Evolutionary conservation across 2,797 vertebrate species (phyloP), one percentile per base, ranked within the genome.

Genomic region (Falco berigora): DNA sequence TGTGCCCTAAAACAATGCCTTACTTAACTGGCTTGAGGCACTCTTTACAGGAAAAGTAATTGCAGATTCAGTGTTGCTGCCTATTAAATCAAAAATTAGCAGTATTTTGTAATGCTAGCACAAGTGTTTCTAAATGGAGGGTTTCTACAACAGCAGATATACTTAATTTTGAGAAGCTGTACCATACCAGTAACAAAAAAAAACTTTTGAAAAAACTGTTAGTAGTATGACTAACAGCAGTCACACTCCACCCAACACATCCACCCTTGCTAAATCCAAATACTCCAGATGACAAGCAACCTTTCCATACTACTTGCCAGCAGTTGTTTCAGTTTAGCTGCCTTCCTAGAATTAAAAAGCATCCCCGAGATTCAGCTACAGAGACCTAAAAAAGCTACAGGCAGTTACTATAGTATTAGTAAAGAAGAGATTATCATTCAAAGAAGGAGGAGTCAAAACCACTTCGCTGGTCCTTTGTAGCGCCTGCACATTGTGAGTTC

Each of bases 211-310:
- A 94, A 90, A 94, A 86, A 49, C 30, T 84, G 76, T 75, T 86
- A 74, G 69, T 81, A 93, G 59, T 42, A 88, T 96, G 95, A 86
- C 91, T 97, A 97, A 97, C 32, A 91, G 72, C 82, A 86, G 88
- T 24, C 89, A 89, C 74, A 94, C 98, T 96, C 96, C 97, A 97
- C 96, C 97, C 96, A 92, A 84, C 49, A 76, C 64, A 93, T 89
- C 74, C 94, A 91, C 92, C 90, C 90, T 64, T 44, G 58, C 92
- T 92, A 80, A 85, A 79, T 75, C 63, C 50, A 86, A 95, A 90
- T 88, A 80, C 85, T 91, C 94, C 94, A 97, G 90, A 96, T 94
- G 95, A 95, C 94, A 93, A 95, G 96, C 90, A 80, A 88, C 94
- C 89, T 92, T 86, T 67, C 95, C 82, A 56, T 53, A n/a, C 79